These are phyloP conservation scores for Melanerpes formicivorus DNA, from an alignment of 2,113 vertebrate genomes.

Conservation along the genomic window DNA sequence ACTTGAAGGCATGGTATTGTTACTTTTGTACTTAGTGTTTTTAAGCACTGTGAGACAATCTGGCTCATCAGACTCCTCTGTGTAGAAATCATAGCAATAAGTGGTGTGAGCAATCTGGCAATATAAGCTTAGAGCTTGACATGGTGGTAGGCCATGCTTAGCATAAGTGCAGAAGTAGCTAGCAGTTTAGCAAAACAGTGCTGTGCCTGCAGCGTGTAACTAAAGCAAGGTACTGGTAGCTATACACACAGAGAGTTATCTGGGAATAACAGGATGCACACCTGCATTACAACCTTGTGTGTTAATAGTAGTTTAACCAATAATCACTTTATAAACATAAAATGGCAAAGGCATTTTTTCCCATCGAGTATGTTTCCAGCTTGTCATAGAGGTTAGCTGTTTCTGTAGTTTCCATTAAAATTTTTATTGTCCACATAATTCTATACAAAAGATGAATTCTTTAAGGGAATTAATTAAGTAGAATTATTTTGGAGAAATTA, in stretches of 20 bases:
- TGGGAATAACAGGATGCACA: too few species aligned
- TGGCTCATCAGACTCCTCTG: background rate
- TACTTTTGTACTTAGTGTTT: background rate
- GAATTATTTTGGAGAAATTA: background rate
- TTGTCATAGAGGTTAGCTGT: background rate
- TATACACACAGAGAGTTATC: too few species aligned
- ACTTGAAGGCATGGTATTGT: background rate
- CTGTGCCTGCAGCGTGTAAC: too few species aligned
- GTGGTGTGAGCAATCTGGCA: too few species aligned
- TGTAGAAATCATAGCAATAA: too few species aligned
- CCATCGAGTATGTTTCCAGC: background rate
- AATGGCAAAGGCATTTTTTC: background rate
- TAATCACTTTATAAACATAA: background rate
- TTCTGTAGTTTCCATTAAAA: background rate
- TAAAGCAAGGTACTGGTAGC: too few species aligned
- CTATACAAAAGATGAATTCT: background rate
- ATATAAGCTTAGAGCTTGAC: too few species aligned
- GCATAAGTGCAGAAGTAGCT: too few species aligned
- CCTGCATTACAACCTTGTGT: too few species aligned
- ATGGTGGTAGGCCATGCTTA: too few species aligned
- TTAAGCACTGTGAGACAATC: background rate
- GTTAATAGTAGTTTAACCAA: too few species aligned
- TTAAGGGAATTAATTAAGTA: background rate
- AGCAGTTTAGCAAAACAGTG: too few species aligned
- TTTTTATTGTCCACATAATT: background rate